Percentiles rank a stretch among this genome's conserved stretches.
phyloP scores from a whole-genome alignment of 2,888 invertebrate species.

The Pristionchus exspectatus region DNA sequence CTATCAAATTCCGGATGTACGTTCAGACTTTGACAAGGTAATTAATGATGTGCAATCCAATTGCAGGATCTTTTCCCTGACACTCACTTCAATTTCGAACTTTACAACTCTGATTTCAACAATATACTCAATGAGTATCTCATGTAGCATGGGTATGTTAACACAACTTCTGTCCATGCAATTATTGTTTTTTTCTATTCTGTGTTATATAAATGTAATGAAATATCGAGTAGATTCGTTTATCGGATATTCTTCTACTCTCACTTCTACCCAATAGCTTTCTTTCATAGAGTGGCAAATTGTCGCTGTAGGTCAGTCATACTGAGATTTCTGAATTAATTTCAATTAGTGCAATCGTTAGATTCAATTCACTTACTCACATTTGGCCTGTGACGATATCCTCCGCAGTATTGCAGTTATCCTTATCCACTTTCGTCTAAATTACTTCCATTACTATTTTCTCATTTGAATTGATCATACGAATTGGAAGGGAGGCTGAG shows the following conservation, averaged over 20 bases:
- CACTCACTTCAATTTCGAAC: neutral
- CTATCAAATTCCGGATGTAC: too few species aligned
- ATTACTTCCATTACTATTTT: neutral
- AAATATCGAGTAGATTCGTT: slow-evolving; percentile 41
- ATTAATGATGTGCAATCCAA: too few species aligned
- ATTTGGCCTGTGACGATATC: slow-evolving; percentile 41
- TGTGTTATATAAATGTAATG: neutral
- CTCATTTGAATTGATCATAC: neutral
- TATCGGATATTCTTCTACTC: slow-evolving; percentile 38
- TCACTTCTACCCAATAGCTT: slow-evolving; percentile 45
- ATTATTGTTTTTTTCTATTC: neutral
- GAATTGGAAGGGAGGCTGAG: neutral
- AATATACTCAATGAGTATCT: neutral
- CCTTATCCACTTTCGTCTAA: neutral
- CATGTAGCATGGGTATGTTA: neutral
- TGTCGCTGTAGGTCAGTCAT: slow-evolving; percentile 38
- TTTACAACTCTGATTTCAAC: neutral
- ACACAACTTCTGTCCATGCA: neutral
- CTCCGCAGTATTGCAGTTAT: neutral
- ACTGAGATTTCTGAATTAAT: slow-evolving; percentile 17
- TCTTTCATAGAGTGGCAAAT: slow-evolving; percentile 48
- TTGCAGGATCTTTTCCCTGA: too few species aligned
- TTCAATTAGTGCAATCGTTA: neutral
- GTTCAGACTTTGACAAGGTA: too few species aligned
- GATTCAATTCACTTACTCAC: slow-evolving; percentile 4